Conservation (phyloP, 2,888 invertebrate genomes). For the Coleophora deauratella region DNA sequence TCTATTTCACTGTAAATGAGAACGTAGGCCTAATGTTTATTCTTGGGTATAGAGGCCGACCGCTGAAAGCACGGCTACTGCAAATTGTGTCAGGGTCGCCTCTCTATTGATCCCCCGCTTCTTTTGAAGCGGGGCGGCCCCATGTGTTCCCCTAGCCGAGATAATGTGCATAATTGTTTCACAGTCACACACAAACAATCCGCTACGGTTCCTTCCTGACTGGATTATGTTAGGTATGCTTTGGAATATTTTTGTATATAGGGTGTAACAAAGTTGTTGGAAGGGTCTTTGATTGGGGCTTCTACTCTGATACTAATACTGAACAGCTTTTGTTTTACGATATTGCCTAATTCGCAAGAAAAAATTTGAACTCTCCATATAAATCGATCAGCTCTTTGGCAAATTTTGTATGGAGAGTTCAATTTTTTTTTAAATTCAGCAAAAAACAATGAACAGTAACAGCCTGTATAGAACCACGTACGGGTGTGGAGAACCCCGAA, state of each 20-base stretch:
- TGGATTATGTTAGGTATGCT: conserved; percentile 6
- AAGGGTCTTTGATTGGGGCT: too few relatives aligned
- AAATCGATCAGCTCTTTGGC: too few relatives aligned
- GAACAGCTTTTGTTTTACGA: too few relatives aligned
- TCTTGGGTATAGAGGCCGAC: conserved; percentile 46
- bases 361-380: too few relatives aligned
- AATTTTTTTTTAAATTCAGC: too few relatives aligned
- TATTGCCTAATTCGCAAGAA: conserved; percentile 4
- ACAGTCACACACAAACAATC: conserved; percentile 10
- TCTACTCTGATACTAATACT: too few relatives aligned
- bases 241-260: conserved; percentile 6
- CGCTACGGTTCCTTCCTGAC: too few relatives aligned
- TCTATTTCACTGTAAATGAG: conserved; percentile 34
- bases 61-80: conserved; percentile 49
- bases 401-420: too few relatives aligned
- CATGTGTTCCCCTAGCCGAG: conserved; percentile 41
- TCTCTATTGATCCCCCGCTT: conserved; percentile 62
- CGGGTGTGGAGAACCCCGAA: neutral
- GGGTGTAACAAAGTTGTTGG: too few relatives aligned
- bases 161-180: conserved; percentile 40
- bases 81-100: conserved; percentile 68
- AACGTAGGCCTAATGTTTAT: conserved; percentile 55
- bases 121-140: conserved; percentile 48
- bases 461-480: too few relatives aligned
- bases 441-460: too few relatives aligned